Evolutionary conservation across 2,797 vertebrate genomes (phyloP), one percentile per base, ranked within the genome.

Genomic region (Potorous gilbertii): DNA sequence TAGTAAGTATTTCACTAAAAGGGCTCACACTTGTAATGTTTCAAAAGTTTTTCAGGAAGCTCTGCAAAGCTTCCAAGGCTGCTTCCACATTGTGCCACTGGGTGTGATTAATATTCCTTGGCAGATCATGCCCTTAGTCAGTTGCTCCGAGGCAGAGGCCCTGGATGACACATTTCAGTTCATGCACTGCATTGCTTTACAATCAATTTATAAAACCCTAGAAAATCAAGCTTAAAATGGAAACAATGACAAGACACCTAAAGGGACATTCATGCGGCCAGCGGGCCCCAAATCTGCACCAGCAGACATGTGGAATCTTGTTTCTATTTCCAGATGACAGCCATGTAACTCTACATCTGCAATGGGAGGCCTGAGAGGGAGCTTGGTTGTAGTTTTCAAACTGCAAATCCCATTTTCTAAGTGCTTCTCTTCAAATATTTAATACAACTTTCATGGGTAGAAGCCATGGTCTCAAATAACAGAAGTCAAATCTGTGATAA

Each of bases 71-170:
- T 95, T 96, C 97, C 90, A 97, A 28, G 90, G 89, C 87, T 81
- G 94, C 96, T 96, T 95, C 62, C 24, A 66, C 40, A 57, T 52
- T 1, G 0, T 90, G 93, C 57, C 14, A 74, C 66, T 62, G 18
- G 0, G 1, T 59, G 81, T 55, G 95, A 93, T 96, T 98, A 98
- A 98, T 95, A 93, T 93, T 94, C 92, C 52, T 29, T 91, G 96
- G 97, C 95, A 96, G 46, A 66, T 94, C 97, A 90, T 0, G 31
- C 95, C 94, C 93, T 91, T 52, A 94, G 29, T 90, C 96, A 98
- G 40, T 59, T 92, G 93, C 89, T 97, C 87, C 40, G 93, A 96
- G 95, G 87, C 95, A 97, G 66, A 96, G 62, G 96, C 59, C 89
- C 94, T 94, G 93, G 90, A 54, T 90, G 95, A 95, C 55, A 96